Evolutionary conservation across 2,888 invertebrate genomes (phyloP).

Genomic region (Cheilosia soror): DNA sequence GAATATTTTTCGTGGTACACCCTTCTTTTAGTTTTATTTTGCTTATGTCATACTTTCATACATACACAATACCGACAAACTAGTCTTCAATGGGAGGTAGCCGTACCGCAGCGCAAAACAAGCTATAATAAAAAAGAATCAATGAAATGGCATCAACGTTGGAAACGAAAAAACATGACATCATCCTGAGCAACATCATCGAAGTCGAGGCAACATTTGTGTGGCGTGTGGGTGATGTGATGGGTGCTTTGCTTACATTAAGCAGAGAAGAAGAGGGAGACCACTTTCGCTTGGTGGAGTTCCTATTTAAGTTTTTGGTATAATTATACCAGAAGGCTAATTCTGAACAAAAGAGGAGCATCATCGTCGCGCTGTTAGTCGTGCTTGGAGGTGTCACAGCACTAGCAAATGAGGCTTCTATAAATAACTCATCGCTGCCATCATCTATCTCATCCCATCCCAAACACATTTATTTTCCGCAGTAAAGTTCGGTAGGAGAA

Average conservation of each 20-base stretch:
- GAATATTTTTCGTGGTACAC: constrained; percentile 41
- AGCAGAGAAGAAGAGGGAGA: constrained; percentile 23
- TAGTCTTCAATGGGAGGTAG: constrained; percentile 70
- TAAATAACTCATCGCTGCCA: constrained; percentile 54
- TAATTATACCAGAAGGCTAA: constrained; percentile 62
- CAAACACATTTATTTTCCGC: constrained; percentile 54
- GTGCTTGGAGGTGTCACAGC: constrained; percentile 62
- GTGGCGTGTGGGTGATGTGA: constrained; percentile 64
- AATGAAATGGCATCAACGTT: constrained; percentile 72
- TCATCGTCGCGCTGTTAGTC: constrained; percentile 41
- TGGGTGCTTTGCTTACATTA: constrained; percentile 17
- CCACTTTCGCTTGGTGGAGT: constrained; percentile 59
- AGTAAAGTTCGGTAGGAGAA: constrained; percentile 55
- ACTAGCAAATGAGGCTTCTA: constrained; percentile 48
- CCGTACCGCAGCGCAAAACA: constrained; percentile 58
- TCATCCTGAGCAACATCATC: constrained; percentile 64
- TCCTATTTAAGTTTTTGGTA: constrained; percentile 53
- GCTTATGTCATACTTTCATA: constrained; percentile 73
- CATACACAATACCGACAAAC: constrained; percentile 61
- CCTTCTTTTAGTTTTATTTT: constrained; percentile 66
- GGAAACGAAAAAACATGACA: constrained; percentile 67
- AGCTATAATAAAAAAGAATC: constrained; percentile 70
- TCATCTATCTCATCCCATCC: constrained; percentile 48
- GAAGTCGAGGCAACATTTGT: constrained; percentile 62
- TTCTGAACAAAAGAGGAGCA: constrained; percentile 39